These are phyloP conservation scores for Eulacestoma nigropectus DNA, from an alignment of 2,113 vertebrate genomes.

Conservation along the genomic window DNA sequence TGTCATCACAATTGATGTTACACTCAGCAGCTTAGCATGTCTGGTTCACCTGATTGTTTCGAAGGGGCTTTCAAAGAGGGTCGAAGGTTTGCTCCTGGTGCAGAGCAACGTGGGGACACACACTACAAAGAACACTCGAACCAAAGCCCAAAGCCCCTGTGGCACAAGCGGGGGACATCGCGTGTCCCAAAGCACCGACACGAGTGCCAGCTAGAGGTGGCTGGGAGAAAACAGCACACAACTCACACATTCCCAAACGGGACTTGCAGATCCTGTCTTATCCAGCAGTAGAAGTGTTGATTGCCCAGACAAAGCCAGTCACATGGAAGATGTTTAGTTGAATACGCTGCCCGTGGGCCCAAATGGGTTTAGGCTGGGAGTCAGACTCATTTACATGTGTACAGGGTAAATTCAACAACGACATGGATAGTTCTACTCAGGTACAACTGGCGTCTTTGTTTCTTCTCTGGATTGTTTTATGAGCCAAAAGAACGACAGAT, in stretches of 20 bases:
- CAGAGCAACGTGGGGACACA: rapidly evolving
- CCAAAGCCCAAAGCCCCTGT: rapidly evolving
- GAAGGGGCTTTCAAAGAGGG: neutral
- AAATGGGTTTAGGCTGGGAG: neutral
- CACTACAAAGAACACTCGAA: neutral
- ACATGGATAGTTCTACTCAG: neutral
- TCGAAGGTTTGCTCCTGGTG: neutral
- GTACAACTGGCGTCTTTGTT: neutral
- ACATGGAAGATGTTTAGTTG: neutral
- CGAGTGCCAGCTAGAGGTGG: neutral
- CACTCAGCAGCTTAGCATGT: rapidly evolving
- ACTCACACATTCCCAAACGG: neutral
- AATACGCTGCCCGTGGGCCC: neutral
- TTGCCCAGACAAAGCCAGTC: neutral
- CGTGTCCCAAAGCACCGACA: neutral
- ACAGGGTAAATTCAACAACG: neutral
- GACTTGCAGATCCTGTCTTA: neutral
- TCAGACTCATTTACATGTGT: neutral
- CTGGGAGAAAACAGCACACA: neutral
- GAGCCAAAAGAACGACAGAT: neutral
- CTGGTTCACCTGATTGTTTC: neutral
- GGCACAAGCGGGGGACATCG: rapidly evolving
- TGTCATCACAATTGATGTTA: neutral
- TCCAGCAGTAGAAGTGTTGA: neutral
- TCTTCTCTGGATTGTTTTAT: neutral